Base-by-base conservation (phyloP, 2,888 invertebrate species). In the Drosophila testacea region DNA sequence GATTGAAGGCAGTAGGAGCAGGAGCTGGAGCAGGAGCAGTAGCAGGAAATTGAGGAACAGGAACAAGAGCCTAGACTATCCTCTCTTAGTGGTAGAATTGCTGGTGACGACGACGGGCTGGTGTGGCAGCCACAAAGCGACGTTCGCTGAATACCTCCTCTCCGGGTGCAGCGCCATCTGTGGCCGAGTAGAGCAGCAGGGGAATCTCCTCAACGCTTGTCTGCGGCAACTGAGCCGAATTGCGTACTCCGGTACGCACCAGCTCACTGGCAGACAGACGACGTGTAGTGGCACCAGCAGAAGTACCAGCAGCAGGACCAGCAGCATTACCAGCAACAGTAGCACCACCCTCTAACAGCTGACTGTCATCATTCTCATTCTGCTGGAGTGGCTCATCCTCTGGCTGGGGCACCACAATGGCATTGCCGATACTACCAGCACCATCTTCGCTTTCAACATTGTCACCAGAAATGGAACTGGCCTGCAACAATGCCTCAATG, bases 121-220 rank as follows among this genome's bases (percentile, higher is more conserved):
- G 89, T 4, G 89, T 75, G 82, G 87, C 87, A 39, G 88, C 85
- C 50, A 86, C 86, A 57, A 55, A 86, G 55, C 84, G 89, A 28
- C 89, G 87, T 4, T 87, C 87, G 39, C 61, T 47, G 46, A 79
- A 64, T 7, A 73, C 62, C 59, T 78, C 77, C 59, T 73, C 69
- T 9, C 73, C 74, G 22, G 70, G 66, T n/a, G 55, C 55, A 28
- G 66, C 48, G 63, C 75, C 77, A 57, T 91, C 91, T 54, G 79
- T 77, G 75, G 90, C 86, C 10, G 91, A 88, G 67, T 91, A 91
- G 69, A 91, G 75, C 55, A 86, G 85, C 55, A 91, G 69, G 0
- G 91, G 91, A 46, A 89, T 87, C 76, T 91, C 91, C 69, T 90
- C 90, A 11, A 91, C 83, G 13, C 81, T 72, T 44, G 86, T 83